Evolutionary conservation across 2,888 invertebrate genomes (phyloP), one percentile per base, ranked within the genome.

Genomic region (Strigamia maritima): DNA sequence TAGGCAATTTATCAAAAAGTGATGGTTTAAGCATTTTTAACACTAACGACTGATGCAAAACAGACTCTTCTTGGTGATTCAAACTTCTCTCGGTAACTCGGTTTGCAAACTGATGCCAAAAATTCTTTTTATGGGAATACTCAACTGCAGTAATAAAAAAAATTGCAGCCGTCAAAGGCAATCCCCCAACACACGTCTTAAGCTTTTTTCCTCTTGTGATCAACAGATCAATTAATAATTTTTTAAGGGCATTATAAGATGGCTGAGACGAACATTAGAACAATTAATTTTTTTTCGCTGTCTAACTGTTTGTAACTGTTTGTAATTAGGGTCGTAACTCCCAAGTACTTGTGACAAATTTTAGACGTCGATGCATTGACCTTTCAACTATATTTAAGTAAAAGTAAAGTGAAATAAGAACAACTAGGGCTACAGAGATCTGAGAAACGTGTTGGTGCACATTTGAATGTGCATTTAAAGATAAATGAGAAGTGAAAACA

Each of bases 41-140:
- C 44, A 14, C 14, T 22, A 54, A 54, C 19, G 8, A 19, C 19
- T 54, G 19, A 54, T 54, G 54, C 0, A 54, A 54, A 54, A 54
- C 54, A 54, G 54, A 22, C 54, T 54, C 54, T 14, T n/a, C 49
- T 49, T 49, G 49, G 49, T n/a, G 49, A 49, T 49, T 49, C n/a
- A 19, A 54, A 10, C 35, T 10, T 35, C 35, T 8, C 6, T 3
- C 2, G 2, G 35, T 35, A 35, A 35, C 35, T 35, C 35, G 35
- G 35, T 35, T 35, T 35, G 35, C 35, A 54, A 54, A 54, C n/a
- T 4, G 19, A 54, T 54, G 54, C 54, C 54, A 54, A 54, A 54
- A 54, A 54, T 54, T 54, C 54, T 54, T 54, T 54, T 54, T 54
- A 54, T 54, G 54, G 54, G n/a, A 54, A 54, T 54, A 19, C 54